Evolutionary conservation across 1,140 invertebrate species (phyloP).

Genomic region (Drosophila sproati): DNA sequence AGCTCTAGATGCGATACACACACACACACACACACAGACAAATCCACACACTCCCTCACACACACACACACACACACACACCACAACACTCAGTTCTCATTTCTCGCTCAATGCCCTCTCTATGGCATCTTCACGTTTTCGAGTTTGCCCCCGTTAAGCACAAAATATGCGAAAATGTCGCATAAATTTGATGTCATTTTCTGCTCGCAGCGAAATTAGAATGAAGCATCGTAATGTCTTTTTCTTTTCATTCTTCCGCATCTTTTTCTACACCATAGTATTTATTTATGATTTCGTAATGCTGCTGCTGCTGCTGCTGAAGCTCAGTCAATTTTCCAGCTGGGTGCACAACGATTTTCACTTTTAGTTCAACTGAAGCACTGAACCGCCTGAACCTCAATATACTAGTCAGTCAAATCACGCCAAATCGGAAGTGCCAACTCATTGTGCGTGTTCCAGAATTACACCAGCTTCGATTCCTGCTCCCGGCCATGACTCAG

Average conservation of each 20-base stretch:
- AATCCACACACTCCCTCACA: too few relatives aligned
- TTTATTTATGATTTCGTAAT: conserved; percentile 64
- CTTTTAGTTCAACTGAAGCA: conserved; percentile 43
- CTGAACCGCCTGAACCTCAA: conserved; percentile 8
- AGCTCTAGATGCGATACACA: neutral
- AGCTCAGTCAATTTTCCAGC: conserved; percentile 67
- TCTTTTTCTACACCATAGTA: conserved; percentile 4
- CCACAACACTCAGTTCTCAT: neutral
- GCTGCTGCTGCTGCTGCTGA: conserved; percentile 23
- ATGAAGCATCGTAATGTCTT: conserved; percentile 54
- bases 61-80: neutral
- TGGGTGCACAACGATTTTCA: conserved; percentile 61
- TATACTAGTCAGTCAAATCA: conserved; percentile 27
- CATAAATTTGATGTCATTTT: conserved; percentile 37
- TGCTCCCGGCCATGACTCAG: conserved; percentile 56
- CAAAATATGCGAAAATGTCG: conserved; percentile 58
- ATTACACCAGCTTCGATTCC: neutral
- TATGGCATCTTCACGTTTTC: neutral
- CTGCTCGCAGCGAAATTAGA: conserved; percentile 60
- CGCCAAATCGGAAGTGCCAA: conserved; percentile 62
- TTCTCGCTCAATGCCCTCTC: neutral
- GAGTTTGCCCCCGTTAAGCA: conserved; percentile 36
- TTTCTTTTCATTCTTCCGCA: conserved; percentile 6
- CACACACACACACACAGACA: too few relatives aligned
- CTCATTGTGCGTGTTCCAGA: conserved; percentile 44